These are phyloP conservation scores for Gadus chalcogrammus DNA, from an alignment of 2,113 vertebrate genomes.

Conservation along the genomic window DNA sequence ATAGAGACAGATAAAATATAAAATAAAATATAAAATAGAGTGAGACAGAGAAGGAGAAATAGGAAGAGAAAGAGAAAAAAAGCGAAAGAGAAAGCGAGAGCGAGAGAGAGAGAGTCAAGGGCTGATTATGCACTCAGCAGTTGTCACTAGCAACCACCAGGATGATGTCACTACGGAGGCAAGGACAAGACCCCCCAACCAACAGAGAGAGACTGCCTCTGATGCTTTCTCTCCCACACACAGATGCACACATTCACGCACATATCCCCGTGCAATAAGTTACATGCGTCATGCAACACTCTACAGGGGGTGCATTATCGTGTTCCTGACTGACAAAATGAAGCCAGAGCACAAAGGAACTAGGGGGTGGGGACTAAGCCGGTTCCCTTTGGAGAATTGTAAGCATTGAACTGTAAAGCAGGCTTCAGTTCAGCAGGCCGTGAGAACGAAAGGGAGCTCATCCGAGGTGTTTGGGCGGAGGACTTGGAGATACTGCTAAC, in stretches of 20 bases:
- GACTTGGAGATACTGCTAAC: too few species aligned
- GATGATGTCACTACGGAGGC: not conserved
- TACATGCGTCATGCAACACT: not conserved
- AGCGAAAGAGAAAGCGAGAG: too few species aligned
- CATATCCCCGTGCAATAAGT: not conserved
- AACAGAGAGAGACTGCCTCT: not conserved
- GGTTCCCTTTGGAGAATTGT: too few species aligned
- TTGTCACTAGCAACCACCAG: constrained; percentile 1
- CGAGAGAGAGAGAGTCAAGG: not conserved
- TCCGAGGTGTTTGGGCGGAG: too few species aligned
- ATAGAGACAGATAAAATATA: not conserved
- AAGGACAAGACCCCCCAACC: not conserved
- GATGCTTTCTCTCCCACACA: constrained; percentile 2
- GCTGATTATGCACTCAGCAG: not conserved
- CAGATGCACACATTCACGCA: not conserved
- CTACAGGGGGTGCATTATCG: not conserved
- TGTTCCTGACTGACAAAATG: too few species aligned
- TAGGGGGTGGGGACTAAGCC: too few species aligned
- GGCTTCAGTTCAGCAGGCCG: too few species aligned
- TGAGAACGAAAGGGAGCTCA: too few species aligned
- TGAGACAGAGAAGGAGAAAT: not conserved
- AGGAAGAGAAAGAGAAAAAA: not conserved
- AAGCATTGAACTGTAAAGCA: too few species aligned
- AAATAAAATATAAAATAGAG: not conserved
- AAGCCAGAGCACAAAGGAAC: too few species aligned